A percentile compares a stretch with the other conserved stretches of the same genome.
phyloP scores from a whole-genome alignment of 2,888 invertebrate species.

The Leptinotarsa tumamoca region DNA sequence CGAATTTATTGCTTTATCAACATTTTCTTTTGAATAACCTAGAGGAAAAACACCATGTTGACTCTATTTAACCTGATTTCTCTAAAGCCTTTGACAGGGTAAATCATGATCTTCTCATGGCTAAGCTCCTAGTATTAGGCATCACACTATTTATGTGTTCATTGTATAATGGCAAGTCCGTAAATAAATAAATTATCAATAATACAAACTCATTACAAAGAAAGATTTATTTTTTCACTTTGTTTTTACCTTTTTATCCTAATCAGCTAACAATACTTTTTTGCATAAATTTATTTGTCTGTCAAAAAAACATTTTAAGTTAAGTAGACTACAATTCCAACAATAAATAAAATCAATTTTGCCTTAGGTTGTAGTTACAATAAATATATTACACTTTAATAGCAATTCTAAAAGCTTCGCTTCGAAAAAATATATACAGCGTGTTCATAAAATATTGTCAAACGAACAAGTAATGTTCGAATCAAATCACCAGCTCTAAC shows the following conservation, averaged over 20 bases:
- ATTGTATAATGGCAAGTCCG: too few relatives aligned
- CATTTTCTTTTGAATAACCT: too few relatives aligned
- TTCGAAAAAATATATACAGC: slow-evolving; percentile 39
- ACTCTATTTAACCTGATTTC: too few relatives aligned
- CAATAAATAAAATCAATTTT: slow-evolving; percentile 11
- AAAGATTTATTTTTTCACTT: slow-evolving; percentile 50
- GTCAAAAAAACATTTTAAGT: slow-evolving; percentile 31
- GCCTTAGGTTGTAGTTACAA: slow-evolving; percentile 30
- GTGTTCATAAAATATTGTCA: slow-evolving; percentile 27
- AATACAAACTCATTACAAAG: slow-evolving; percentile 40
- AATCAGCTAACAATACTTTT: slow-evolving; percentile 46
- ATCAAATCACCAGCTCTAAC: neutral
- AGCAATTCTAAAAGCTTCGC: slow-evolving; percentile 39
- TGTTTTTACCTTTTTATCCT: slow-evolving; percentile 40
- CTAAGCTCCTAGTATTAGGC: too few relatives aligned
- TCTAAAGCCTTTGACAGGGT: too few relatives aligned
- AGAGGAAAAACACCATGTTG: too few relatives aligned
- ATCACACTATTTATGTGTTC: too few relatives aligned
- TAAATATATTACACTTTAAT: slow-evolving; percentile 41
- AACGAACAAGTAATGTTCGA: neutral
- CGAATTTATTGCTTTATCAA: too few relatives aligned
- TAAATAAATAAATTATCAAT: neutral
- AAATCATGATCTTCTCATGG: too few relatives aligned
- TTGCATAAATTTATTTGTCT: slow-evolving; percentile 39
- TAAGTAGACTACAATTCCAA: slow-evolving; percentile 32